phyloP scores from a whole-genome alignment of 2,888 invertebrate species.

The Gandaritis pyraliata region DNA sequence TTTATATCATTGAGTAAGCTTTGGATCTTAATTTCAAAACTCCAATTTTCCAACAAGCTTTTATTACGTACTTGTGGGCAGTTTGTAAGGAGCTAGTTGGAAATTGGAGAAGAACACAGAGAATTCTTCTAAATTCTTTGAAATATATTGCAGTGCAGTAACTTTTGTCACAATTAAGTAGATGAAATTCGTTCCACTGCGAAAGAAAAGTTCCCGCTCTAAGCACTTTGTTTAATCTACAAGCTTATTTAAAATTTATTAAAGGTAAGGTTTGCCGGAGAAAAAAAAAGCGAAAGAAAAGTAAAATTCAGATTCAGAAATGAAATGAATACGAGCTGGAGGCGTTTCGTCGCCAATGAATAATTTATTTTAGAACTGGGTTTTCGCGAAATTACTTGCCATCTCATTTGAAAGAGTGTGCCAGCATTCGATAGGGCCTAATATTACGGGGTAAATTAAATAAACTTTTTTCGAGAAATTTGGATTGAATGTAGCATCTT shows the following conservation, averaged over 20 bases:
- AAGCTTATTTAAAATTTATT: conserved; percentile 81
- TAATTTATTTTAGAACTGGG: conserved; percentile 82
- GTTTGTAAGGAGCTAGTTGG: conserved; percentile 17
- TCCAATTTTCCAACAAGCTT: conserved; percentile 16
- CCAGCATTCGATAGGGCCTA: conserved; percentile 62
- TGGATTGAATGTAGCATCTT: background rate
- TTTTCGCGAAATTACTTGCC: conserved; percentile 81
- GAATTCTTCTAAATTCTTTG: conserved; percentile 20
- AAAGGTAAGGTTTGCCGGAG: conserved; percentile 72
- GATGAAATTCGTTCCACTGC: conserved; percentile 46
- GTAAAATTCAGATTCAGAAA: conserved; percentile 81
- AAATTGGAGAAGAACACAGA: conserved; percentile 23
- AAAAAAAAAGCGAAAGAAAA: conserved; percentile 72
- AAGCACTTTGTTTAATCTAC: conserved; percentile 69
- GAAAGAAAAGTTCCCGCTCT: conserved; percentile 46
- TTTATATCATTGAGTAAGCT: conserved; percentile 2
- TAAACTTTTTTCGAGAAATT: conserved; percentile 11
- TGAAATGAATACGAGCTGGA: conserved; percentile 83
- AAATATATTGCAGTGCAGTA: conserved; percentile 22
- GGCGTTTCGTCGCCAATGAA: conserved; percentile 83
- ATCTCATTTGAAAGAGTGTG: conserved; percentile 76
- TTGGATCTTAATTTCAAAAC: conserved; percentile 6
- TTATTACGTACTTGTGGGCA: background rate
- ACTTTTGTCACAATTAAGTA: conserved; percentile 44
- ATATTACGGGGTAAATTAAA: conserved; percentile 46